Evolutionary conservation across 2,113 vertebrate species (phyloP).

Genomic region (human): DNA sequence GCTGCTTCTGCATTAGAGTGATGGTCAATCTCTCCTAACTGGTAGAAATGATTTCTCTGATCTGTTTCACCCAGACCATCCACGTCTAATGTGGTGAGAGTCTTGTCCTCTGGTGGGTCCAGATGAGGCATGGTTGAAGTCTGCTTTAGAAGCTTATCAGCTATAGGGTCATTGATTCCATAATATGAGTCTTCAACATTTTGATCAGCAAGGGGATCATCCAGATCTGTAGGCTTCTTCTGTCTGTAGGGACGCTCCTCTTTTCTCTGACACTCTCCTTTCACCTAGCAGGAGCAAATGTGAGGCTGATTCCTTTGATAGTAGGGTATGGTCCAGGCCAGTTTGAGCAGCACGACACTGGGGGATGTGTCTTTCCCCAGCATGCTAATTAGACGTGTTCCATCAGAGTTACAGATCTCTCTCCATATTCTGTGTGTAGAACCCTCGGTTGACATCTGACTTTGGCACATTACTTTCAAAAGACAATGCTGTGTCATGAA

Average conservation of each 20-base stretch:
- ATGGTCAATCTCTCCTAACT: not conserved
- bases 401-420: not conserved
- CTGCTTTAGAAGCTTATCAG: not conserved
- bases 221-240: not conserved
- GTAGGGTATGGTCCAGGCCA: not conserved
- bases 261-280: not conserved
- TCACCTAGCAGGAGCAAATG: not conserved
- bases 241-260: not conserved
- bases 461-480: not conserved
- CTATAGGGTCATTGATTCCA: not conserved
- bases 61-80: not conserved
- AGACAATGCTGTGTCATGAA: not conserved
- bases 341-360: not conserved
- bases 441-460: not conserved
- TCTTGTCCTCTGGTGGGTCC: not conserved
- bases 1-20: not conserved
- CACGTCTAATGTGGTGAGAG: not conserved
- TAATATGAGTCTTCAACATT: not conserved
- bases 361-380: not conserved
- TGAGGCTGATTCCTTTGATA: not conserved
- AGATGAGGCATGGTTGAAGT: not conserved
- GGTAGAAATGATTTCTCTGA: not conserved
- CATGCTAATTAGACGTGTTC: not conserved
- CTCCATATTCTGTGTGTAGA: not conserved
- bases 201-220: not conserved